These are phyloP conservation scores for Sisor rabdophorus DNA, from an alignment of 2,113 vertebrate genomes.

Conservation along the genomic window DNA sequence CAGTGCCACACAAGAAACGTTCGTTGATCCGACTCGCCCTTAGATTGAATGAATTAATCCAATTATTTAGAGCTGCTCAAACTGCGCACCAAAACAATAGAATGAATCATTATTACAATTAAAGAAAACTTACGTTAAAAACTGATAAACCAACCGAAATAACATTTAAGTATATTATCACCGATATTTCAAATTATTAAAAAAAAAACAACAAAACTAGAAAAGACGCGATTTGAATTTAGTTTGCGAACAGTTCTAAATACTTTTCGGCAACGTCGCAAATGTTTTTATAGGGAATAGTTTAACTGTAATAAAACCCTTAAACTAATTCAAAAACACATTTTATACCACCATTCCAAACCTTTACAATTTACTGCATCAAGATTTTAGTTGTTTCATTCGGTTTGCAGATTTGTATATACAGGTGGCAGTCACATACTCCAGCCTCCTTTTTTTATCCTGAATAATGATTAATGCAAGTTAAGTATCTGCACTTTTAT, in stretches of 20 bases:
- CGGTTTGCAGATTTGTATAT: neutral
- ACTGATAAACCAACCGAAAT: too few species aligned
- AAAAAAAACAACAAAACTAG: too few species aligned
- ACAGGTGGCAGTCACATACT: neutral
- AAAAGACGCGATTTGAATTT: too few species aligned
- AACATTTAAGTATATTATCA: too few species aligned
- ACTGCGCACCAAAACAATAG: conserved; percentile 61
- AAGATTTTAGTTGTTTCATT: neutral
- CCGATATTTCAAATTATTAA: too few species aligned
- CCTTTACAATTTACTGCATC: neutral
- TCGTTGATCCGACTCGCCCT: conserved; percentile 60
- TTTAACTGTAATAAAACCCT: neutral
- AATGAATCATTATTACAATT: neutral
- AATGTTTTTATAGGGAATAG: neutral
- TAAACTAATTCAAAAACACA: neutral
- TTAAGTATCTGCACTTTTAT: conserved; percentile 31
- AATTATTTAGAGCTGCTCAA: conserved; percentile 71
- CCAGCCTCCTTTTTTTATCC: neutral
- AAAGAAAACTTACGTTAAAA: neutral
- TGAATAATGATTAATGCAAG: conserved; percentile 8
- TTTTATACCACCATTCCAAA: neutral
- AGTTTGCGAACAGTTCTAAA: neutral
- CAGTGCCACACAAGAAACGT: conserved; percentile 48
- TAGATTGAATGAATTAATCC: conserved; percentile 75
- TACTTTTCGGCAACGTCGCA: conserved; percentile 4